Evolutionary conservation across 2,797 vertebrate genomes (phyloP), one percentile per base, ranked within the genome.

Genomic region (Numenius phaeopus): DNA sequence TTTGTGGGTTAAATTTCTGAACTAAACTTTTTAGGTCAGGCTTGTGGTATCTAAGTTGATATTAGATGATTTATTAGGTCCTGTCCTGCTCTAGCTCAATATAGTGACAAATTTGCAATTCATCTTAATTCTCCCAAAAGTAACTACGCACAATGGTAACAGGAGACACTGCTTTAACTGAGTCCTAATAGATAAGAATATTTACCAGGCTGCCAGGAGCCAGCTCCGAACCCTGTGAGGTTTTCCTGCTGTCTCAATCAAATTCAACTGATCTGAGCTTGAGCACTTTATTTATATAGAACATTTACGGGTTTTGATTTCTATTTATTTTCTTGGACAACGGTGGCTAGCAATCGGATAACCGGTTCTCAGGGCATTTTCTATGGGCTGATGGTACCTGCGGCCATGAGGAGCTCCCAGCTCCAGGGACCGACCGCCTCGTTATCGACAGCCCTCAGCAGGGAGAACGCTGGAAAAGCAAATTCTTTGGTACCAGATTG

Each of bases 351-450:
- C 7, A 37, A 37, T 22, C 0, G 0, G 18, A 9, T 12, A 19
- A 30, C 47, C 37, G 27, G 11, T 47, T 52, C 58, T 52, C 47
- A 44, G 54, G 21, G 44, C 47, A 40, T 8, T 44, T 23, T 58
- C 10, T 14, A 11, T 15, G n/a, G 47, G 37, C 18, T 27, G 4
- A 2, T n/a, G 37, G 22, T n/a, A n/a, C 34, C 39, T 1, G 0
- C 1, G 2, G n/a, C 70, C 7, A 2, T 3, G 39, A 58, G 67
- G 40, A 30, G 2, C 18, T 73, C 49, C 50, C 50, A 44, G 54
- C 15, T 6, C 27, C 1, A 0, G 9, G 23, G 8, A 19, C 21
- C 3, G 1, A 19, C 10, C 13, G 26, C 47, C 10, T 3, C 1
- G 0, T 32, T 50, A n/a, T 4, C 2, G 1, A 46, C 32, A 26